Evolutionary conservation across 2,113 vertebrate species (phyloP).

Genomic region (Syrrhaptes paradoxus): DNA sequence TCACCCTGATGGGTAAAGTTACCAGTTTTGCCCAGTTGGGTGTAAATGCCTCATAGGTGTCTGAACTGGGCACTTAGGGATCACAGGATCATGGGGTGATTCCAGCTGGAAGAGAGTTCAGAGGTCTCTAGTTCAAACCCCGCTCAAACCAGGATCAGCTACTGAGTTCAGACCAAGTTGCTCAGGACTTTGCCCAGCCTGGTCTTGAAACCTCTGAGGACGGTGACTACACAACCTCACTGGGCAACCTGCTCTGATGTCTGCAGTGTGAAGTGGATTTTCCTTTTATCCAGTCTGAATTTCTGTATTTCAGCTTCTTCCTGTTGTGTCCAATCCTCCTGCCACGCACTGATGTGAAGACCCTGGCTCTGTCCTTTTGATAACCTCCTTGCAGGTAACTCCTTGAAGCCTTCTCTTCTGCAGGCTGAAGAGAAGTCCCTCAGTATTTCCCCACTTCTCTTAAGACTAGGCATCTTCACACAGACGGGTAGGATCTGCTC

Average conservation of each 20-base stretch:
- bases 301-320: not conserved
- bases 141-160: not conserved
- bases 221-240: not conserved
- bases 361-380: not conserved
- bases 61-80: not conserved
- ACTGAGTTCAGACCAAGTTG: not conserved
- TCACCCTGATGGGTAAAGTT: not conserved
- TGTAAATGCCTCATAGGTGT: not conserved
- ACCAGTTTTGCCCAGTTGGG: not conserved
- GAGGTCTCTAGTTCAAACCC: not conserved
- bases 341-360: not conserved
- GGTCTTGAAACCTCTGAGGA: not conserved
- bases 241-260: not conserved
- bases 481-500: not conserved
- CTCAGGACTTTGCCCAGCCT: not conserved
- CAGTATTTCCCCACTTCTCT: not conserved
- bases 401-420: not conserved
- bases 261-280: not conserved
- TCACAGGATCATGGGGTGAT: not conserved
- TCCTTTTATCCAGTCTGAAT: not conserved
- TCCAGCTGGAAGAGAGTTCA: not conserved
- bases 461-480: not conserved
- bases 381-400: not conserved
- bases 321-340: not conserved
- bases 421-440: not conserved